Base-by-base conservation (phyloP, 2,113 vertebrate species). In the Grammomys surdaster region DNA sequence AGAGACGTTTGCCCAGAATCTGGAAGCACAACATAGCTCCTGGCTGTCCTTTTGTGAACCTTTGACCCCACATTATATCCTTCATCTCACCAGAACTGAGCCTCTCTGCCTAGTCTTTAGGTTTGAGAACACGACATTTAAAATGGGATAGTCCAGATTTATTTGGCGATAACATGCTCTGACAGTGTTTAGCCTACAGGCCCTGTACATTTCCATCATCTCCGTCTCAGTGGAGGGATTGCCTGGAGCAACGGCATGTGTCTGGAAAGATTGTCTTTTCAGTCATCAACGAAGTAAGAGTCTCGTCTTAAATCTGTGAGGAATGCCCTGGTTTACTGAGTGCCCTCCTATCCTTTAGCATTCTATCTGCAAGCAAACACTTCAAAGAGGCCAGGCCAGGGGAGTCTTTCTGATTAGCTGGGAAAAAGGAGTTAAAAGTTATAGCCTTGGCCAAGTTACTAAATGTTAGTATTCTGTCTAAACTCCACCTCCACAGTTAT, bases 151-250 rank as follows among this genome's bases (percentile, higher is more conserved):
- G 77, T 95, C 82, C 94, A 91, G 94, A 93, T 96, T 89, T 90
- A 92, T 95, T 95, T 96, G 90, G 65, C 85, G 95, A 89, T 96
- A 96, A 97, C 48, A 12, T 77, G 81, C 87, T 94, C 92, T 92
- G 94, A 97, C 96, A 96, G 96, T 78, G 93, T 95, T 97, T 96
- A 96, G 96, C 96, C 94, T 90, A 93, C 80, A 94, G 95, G 88
- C 76, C 88, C 33, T 87, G 96, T 95, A 96, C 80, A 17, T 92
- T 97, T 95, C 95, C 92, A 92, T 96, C 92, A 86, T 90, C 76
- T 89, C 72, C 67, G 69, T 95, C 92, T 89, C 70, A 75, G 60
- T 63, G 65, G 90, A 93, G 90, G 40, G 16, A 93, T 88, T 88
- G 96, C 95, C 91, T 89, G 40, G 46, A 97, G 97, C 88, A 24